Conservation (phyloP, 2,113 vertebrate species). For the Oreochromis spilurus region DNA sequence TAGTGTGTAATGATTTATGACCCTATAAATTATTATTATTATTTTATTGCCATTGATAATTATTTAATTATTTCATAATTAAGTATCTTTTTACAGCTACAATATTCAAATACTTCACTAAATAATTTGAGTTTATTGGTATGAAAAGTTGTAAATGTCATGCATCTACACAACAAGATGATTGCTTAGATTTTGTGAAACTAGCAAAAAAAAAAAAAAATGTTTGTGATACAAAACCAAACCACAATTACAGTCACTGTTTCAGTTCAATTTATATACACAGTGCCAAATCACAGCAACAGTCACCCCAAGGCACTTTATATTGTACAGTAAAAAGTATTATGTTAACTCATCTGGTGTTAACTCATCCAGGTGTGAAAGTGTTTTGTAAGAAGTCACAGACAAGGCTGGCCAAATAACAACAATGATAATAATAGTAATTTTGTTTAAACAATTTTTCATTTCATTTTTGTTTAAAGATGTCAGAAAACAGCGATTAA, state of each 20-base stretch:
- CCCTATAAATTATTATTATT: neutral
- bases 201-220: neutral
- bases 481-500: neutral
- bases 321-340: neutral
- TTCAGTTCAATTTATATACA: neutral
- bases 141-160: neutral
- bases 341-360: neutral
- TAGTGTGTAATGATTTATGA: neutral
- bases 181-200: neutral
- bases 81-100: neutral
- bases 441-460: neutral
- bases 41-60: neutral
- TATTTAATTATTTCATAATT: neutral
- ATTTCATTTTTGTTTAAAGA: neutral
- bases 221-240: neutral
- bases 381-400: neutral
- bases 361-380: neutral
- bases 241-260: neutral
- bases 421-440: neutral
- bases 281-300: neutral
- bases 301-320: neutral
- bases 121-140: neutral
- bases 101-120: neutral
- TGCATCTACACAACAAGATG: neutral
- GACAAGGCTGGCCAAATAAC: neutral